Conservation (phyloP, 2,797 vertebrate genomes). For the Tenualosa thibaudeaui region DNA sequence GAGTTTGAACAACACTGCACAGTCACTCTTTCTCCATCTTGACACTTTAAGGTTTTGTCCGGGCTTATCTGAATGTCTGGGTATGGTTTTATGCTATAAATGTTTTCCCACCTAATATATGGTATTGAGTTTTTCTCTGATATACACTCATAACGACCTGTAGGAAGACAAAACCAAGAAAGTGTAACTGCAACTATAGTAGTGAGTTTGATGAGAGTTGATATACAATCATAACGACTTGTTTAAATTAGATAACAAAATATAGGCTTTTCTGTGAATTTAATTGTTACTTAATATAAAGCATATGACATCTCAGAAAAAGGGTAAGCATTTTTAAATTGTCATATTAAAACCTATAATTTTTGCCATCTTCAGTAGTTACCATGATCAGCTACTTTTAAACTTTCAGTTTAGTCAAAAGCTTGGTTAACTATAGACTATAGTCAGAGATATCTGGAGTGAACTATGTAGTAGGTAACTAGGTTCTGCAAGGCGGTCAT, state of each 20-base stretch:
- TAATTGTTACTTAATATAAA: too few relatives aligned
- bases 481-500: too few relatives aligned
- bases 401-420: not conserved
- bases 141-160: not conserved
- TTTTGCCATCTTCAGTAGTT: too few relatives aligned
- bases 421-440: not conserved
- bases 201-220: not conserved
- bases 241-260: too few relatives aligned
- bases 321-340: too few relatives aligned
- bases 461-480: too few relatives aligned
- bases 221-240: not conserved
- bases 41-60: not conserved
- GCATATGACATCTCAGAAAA: too few relatives aligned
- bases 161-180: not conserved
- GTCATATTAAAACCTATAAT: too few relatives aligned
- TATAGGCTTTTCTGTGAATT: too few relatives aligned
- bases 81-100: not conserved
- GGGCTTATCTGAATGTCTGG: not conserved
- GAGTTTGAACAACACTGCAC: not conserved
- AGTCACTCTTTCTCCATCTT: not conserved
- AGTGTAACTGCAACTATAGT: not conserved
- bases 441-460: not conserved
- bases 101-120: not conserved
- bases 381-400: not conserved
- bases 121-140: not conserved